Evolutionary conservation across 2,797 vertebrate species (phyloP).

Genomic region (Melanotaenia trifasciata): DNA sequence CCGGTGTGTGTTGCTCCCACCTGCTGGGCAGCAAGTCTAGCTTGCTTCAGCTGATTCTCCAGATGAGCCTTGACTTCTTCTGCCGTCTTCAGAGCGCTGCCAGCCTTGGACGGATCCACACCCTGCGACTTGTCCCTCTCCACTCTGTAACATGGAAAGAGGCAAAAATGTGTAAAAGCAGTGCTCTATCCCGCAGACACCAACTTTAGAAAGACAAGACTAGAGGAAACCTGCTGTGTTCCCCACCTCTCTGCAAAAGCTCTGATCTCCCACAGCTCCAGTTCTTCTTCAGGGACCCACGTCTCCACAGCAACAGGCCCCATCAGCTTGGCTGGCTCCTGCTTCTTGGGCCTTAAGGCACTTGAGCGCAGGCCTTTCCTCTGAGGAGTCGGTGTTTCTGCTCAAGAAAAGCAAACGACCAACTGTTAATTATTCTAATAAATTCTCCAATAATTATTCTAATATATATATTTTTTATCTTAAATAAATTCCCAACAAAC

Average conservation of each 20-base stretch:
- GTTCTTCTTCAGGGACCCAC: constrained; percentile 95
- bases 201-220: background rate
- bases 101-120: constrained; percentile 90
- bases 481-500: background rate
- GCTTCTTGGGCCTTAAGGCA: constrained; percentile 95
- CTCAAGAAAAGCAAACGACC: background rate
- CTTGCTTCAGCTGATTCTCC: constrained; percentile 92
- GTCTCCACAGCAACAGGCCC: constrained; percentile 95
- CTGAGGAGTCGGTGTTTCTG: constrained; percentile 97
- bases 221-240: background rate
- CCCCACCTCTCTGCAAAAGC: constrained; percentile 95
- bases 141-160: constrained; percentile 80
- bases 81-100: constrained; percentile 86
- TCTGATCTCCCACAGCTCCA: constrained; percentile 98
- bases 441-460: background rate
- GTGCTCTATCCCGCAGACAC: background rate
- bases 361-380: constrained; percentile 98
- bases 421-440: too few relatives aligned
- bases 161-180: background rate
- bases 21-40: constrained; percentile 91
- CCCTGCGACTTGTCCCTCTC: constrained; percentile 97
- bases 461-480: background rate
- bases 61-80: constrained; percentile 91
- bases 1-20: constrained; percentile 71
- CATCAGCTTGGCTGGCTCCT: constrained; percentile 92